Evolutionary conservation across 2,797 vertebrate species (phyloP), one percentile per base, ranked within the genome.

Genomic region (Sebastes minor): DNA sequence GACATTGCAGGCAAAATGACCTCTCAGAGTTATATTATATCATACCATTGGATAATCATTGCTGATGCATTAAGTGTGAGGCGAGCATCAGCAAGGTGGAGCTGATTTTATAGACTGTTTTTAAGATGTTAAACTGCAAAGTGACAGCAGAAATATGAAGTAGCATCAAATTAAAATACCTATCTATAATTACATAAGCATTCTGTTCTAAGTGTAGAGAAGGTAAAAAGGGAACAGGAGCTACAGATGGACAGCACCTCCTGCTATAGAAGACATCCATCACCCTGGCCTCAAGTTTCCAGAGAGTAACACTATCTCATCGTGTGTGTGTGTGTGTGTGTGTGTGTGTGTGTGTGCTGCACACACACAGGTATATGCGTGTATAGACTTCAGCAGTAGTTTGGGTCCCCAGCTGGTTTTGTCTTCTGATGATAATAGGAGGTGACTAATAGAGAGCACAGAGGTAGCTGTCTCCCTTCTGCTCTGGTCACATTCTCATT

Each of bases 361-460:
- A 33, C 32, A 20, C 75, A 78, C 33, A 35, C 33, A 35, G 12
- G 33, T 35, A 35, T 35, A 35, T 35, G 33, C 12, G 11, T 35
- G 57, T 68, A 22, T 60, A 32, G 59, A 56, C 23, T 20, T 23
- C 33, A 60, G 72, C 55, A 46, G 52, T 59, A 25, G 52, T 77
- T 74, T 30, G 38, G 79, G 33, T 69, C 91, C 78, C 91, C 88
- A 93, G 86, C 86, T 87, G 86, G 65, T 83, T 94, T 86, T 35
- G 93, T 77, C 90, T 85, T 86, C 84, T 99, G 98, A 98, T 91
- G 88, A 93, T 98, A 96, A 98, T 96, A 93, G 95, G 90, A 97
- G 93, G 93, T 89, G 98, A 97, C 97, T 94, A 92, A 95, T 96
- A 96, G 97, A 97, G 95, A 96, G 95, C 95, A 93, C 93, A 93